Conservation (phyloP, 2,797 vertebrate species). For the Phrynocephalus forsythii region DNA sequence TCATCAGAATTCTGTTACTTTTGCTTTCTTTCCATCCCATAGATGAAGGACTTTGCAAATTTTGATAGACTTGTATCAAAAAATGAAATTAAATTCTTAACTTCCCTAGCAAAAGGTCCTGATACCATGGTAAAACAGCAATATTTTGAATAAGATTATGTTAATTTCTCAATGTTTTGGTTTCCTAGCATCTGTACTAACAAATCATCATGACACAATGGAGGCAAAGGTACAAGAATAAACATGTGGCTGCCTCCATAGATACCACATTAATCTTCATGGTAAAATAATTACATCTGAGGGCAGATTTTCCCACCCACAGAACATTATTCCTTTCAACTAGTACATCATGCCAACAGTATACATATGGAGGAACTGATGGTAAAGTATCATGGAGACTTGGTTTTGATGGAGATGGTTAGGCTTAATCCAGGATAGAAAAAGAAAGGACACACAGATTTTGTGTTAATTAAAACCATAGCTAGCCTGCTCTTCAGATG, state of each 20-base stretch:
- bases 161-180: background rate
- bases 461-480: slow-evolving; percentile 72
- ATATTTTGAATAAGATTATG: slow-evolving; percentile 1
- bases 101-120: background rate
- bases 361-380: slow-evolving; percentile 68
- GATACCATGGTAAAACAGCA: slow-evolving; percentile 16
- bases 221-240: background rate
- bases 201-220: background rate
- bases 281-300: slow-evolving; percentile 44
- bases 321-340: slow-evolving; percentile 36
- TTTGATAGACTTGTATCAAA: background rate
- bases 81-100: background rate
- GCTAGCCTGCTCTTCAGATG: slow-evolving; percentile 73
- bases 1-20: background rate
- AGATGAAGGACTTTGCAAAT: background rate
- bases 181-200: slow-evolving; percentile 33
- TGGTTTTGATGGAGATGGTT: slow-evolving; percentile 67
- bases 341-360: slow-evolving; percentile 13
- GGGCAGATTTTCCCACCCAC: slow-evolving; percentile 58
- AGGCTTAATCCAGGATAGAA: slow-evolving; percentile 53
- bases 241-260: slow-evolving; percentile 51
- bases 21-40: background rate
- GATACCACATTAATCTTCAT: slow-evolving; percentile 46
- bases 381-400: slow-evolving; percentile 61
- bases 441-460: slow-evolving; percentile 72